phyloP scores from a whole-genome alignment of 2,888 invertebrate genomes.

The Rambutsinella grinnellia region DNA sequence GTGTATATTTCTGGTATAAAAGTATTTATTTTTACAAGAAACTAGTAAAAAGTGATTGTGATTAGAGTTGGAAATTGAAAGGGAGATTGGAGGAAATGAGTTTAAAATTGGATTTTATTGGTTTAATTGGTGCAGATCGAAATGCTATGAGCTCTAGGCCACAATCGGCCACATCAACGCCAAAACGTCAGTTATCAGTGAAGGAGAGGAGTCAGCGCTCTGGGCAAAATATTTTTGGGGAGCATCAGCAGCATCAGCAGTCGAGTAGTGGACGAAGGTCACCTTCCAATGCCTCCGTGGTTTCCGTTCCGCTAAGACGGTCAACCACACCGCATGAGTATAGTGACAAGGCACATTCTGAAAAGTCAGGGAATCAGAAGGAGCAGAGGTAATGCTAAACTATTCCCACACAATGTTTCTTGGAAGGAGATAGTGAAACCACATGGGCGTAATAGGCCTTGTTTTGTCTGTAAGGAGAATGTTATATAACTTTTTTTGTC shows the following conservation, averaged over 20 bases:
- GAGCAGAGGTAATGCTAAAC: constrained; percentile 63
- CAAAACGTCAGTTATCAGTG: constrained; percentile 63
- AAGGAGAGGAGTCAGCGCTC: constrained; percentile 64
- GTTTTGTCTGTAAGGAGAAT: constrained; percentile 17
- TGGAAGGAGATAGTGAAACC: too few species aligned
- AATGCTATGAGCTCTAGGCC: constrained; percentile 62
- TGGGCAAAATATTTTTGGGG: constrained; percentile 63
- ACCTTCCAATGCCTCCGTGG: constrained; percentile 64
- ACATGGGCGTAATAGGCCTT: neutral
- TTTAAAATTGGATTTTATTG: too few species aligned
- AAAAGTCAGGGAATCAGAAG: constrained; percentile 60
- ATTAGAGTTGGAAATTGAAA: too few species aligned
- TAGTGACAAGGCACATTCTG: constrained; percentile 63
- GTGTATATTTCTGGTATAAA: too few species aligned
- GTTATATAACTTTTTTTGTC: constrained; percentile 2
- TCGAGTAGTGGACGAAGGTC: constrained; percentile 60
- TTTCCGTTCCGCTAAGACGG: constrained; percentile 64
- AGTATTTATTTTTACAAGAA: too few species aligned
- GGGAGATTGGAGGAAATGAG: too few species aligned
- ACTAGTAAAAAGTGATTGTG: too few species aligned
- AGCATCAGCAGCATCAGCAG: neutral
- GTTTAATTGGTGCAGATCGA: constrained; percentile 57
- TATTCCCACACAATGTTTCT: too few species aligned
- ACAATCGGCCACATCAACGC: constrained; percentile 66
- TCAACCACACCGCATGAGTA: constrained; percentile 64